Base-by-base conservation (phyloP, 2,113 vertebrate genomes). In the Dipodomys stephensi region DNA sequence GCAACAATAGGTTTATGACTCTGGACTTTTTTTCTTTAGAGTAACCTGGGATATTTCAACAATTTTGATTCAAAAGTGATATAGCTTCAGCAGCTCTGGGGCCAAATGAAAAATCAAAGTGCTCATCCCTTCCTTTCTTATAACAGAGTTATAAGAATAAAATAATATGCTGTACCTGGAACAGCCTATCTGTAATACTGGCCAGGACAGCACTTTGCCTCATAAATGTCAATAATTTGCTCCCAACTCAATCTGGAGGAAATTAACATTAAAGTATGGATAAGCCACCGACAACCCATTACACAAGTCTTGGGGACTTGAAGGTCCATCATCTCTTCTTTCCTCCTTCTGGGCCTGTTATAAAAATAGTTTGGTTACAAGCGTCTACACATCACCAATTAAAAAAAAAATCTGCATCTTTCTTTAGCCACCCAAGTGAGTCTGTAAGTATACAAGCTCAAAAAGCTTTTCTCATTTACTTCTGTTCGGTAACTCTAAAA, bases 381-480 rank as follows among this genome's bases (percentile, higher is more conserved):
- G 79, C 83, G 87, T 95, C 91, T 94, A 93, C 78, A 88, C 92
- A 64, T 83, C 96, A 97, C 88, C 27, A 0, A 94, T 76, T 94
- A 78, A 79, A 96, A 79, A 20, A 15, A 0, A 23, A 95, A 87
- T 83, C 80, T 92, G 71, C 85, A 86, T 84, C 93, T 96, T 93
- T 35, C 74, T 95, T 28, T 46, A 90, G 95, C 19, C 6, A 74
- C 92, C 44, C 28, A 87, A 90, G 89, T 84, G 90, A 94, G 92
- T 78, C 86, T 86, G 23, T 32, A 96, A 96, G 96, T 71, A 94
- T 11, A 73, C 39, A 60, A 73, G 92, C 72, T 98, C 97, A 94
- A 95, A 96, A 46, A 90, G 53, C 91, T 95, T 94, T 90, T 94
- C 95, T 97, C 94, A 95, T 93, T 97, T 96, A 95, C 94, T 96